phyloP scores from a whole-genome alignment of 2,797 vertebrate genomes.

The Sphaeramia orbicularis region DNA sequence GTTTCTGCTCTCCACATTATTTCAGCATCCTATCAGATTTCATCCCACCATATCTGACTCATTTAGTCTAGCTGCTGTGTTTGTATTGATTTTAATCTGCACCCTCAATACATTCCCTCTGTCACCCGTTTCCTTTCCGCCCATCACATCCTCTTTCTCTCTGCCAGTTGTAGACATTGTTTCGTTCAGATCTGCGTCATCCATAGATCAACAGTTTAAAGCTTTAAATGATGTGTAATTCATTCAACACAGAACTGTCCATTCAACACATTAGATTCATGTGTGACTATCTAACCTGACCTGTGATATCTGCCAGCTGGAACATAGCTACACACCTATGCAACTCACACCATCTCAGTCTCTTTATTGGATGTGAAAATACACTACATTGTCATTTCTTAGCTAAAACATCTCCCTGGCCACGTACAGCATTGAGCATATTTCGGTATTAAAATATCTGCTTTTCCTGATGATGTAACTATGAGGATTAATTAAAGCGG shows the following conservation, averaged over 20 bases:
- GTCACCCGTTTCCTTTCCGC: conserved; percentile 2
- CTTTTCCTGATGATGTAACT: no score
- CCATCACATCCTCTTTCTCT: conserved; percentile 8
- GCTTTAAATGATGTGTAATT: conserved; percentile 73
- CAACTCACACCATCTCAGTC: conserved; percentile 8
- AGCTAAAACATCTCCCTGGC: neutral
- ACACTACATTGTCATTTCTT: conserved; percentile 4
- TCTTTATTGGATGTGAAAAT: conserved; percentile 24
- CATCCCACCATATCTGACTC: conserved; percentile 39
- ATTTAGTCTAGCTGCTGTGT: conserved; percentile 47
- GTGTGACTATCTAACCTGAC: conserved; percentile 55
- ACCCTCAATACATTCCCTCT: conserved; percentile 28
- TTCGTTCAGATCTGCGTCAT: conserved; percentile 9
- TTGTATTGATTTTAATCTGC: conserved; percentile 78
- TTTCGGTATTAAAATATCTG: no score
- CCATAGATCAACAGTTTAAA: conserved; percentile 66
- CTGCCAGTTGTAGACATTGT: conserved; percentile 45
- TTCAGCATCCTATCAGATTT: conserved; percentile 51
- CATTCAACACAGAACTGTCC: conserved; percentile 56
- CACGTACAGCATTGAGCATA: no score
- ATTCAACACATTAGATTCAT: conserved; percentile 70
- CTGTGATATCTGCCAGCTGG: conserved; percentile 58
- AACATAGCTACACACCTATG: conserved; percentile 55
- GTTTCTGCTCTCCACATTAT: conserved; percentile 24
- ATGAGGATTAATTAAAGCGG: no score